Evolutionary conservation across 2,888 invertebrate genomes (phyloP).

Genomic region (Philhelius pedissequus): DNA sequence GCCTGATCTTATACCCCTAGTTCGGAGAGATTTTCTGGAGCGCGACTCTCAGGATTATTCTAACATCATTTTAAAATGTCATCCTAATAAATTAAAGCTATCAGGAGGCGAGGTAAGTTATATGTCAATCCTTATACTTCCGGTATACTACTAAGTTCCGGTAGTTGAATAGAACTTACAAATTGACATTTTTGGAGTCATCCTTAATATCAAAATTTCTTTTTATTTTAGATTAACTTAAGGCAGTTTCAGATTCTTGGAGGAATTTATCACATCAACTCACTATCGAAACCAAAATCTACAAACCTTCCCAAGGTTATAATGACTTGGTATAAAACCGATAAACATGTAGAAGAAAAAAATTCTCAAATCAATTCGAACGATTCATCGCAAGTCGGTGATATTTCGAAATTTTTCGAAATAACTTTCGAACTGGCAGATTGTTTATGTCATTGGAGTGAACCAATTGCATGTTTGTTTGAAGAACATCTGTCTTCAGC

Average conservation of each 20-base stretch:
- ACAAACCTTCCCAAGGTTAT: slow-evolving; percentile 72
- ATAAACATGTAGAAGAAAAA: slow-evolving; percentile 66
- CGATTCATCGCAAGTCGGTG: background rate
- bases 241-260: slow-evolving; percentile 73
- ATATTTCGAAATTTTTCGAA: slow-evolving; percentile 71
- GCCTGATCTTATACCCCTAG: slow-evolving; percentile 70
- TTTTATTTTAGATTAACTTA: slow-evolving; percentile 73
- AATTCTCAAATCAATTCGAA: slow-evolving; percentile 18
- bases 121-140: too few relatives aligned
- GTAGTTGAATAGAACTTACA: too few relatives aligned
- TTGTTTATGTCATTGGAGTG: slow-evolving; percentile 73
- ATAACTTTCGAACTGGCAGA: slow-evolving; percentile 72
- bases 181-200: too few relatives aligned
- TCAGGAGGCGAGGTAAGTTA: slow-evolving; percentile 72
- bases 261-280: slow-evolving; percentile 74
- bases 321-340: slow-evolving; percentile 72
- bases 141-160: too few relatives aligned
- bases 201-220: background rate
- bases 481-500: slow-evolving; percentile 38
- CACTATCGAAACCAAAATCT: slow-evolving; percentile 72
- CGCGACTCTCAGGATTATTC: slow-evolving; percentile 70
- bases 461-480: slow-evolving; percentile 73
- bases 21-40: slow-evolving; percentile 70
- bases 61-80: slow-evolving; percentile 69
- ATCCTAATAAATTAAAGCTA: slow-evolving; percentile 70